Base-by-base conservation (phyloP, 2,888 invertebrate genomes). In the Phalangium opilio region DNA sequence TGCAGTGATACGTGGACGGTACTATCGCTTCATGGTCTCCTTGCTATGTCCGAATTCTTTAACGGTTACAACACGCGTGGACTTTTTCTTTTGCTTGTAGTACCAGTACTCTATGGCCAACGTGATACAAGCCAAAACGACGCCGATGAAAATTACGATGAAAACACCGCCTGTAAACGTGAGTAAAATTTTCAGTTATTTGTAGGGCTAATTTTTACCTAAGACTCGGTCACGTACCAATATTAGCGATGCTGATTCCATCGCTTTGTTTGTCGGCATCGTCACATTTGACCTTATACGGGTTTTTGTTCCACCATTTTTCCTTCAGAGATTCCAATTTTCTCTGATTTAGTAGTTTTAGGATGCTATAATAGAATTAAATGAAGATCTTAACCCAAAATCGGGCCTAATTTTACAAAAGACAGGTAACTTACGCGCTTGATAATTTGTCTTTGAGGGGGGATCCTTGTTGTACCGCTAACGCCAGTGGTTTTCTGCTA, bases 191-290 rank as follows among this genome's bases (percentile, higher is more conserved):
- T 32, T 33, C 3, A 19, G 15, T 11, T 14, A 5, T 14, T 36
- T 36, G n/a, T n/a, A 14, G 12, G 11, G 17, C 7, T 36, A 15
- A 27, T 36, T 10, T n/a, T 34, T 2, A 36, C 10, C 8, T 43
- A 3, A 15, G 14, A 32, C 12, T 2, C 35, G 8, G 27, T 39
- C 17, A 46, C 60, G 49, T 56, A 41, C 91, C 95, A 57, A 96
- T 96, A 65, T 96, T 96, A 62, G 90, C 82, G 51, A 96, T 93
- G 50, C 90, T 91, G 62, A 96, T 96, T 43, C 96, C 96, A 63
- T 93, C 95, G 3, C 85, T 85, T 63, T 93, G 89, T 61, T 89
- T 86, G 62, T 90, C 85, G 57, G 83, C 81, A 58, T 85, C 83
- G 60, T 89, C 89, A 47, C 69, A 68, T 51, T 76, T 75, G 33